Percentiles rank a stretch among this genome's conserved stretches.
phyloP scores from a whole-genome alignment of 2,888 invertebrate species.

The Neoitamus cyanurus region DNA sequence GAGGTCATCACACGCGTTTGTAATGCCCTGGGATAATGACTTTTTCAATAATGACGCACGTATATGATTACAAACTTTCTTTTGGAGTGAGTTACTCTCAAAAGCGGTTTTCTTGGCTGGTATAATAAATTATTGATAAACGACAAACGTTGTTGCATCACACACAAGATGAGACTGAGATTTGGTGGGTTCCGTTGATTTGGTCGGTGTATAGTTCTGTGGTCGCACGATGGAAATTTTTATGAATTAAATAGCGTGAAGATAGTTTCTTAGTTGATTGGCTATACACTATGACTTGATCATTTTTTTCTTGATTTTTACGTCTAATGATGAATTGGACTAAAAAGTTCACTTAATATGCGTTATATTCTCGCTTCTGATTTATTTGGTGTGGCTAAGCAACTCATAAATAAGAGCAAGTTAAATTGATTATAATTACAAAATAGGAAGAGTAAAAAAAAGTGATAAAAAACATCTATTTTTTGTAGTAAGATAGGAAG shows the following conservation, averaged over 20 bases:
- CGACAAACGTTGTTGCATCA: neutral
- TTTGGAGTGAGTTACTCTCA: neutral
- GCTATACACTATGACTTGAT: neutral
- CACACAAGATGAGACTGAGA: neutral
- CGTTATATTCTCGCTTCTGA: neutral
- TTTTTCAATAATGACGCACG: conserved; percentile 5
- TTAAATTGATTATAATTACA: too few relatives aligned
- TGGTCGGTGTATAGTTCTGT: neutral
- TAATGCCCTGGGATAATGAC: neutral
- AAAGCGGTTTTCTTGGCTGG: neutral
- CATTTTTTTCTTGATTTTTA: neutral
- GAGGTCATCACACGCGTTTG: neutral
- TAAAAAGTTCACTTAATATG: neutral
- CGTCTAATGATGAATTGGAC: neutral
- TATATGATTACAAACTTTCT: conserved; percentile 5
- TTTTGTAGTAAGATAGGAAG: too few relatives aligned
- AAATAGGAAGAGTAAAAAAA: too few relatives aligned
- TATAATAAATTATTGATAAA: neutral
- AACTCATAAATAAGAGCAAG: too few relatives aligned
- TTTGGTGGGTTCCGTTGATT: neutral
- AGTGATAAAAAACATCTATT: too few relatives aligned
- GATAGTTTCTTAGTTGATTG: neutral
- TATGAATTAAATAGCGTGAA: neutral
- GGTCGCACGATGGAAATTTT: neutral
- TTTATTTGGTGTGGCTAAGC: too few relatives aligned